Evolutionary conservation across 2,113 vertebrate species (phyloP).

Genomic region (Colistium nudipinnis): DNA sequence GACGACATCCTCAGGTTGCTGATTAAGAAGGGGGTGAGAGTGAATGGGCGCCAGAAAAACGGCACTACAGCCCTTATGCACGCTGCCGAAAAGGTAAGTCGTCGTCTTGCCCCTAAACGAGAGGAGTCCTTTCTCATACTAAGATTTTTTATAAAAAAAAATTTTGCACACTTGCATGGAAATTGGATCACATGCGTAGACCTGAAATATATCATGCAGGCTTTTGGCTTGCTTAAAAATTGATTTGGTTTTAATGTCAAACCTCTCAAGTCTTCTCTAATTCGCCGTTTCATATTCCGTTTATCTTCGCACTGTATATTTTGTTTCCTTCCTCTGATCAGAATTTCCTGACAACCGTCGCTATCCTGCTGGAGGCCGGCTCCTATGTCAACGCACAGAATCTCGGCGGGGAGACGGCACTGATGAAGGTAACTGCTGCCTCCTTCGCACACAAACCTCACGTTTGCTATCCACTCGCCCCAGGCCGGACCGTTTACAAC

Average conservation of each 20-base stretch:
- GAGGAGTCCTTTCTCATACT: too few relatives aligned
- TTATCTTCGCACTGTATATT: neutral
- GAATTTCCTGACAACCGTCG: slow-evolving; percentile 95
- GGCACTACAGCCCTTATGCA: slow-evolving; percentile 96
- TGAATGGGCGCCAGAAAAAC: slow-evolving; percentile 92
- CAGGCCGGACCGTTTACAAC: neutral
- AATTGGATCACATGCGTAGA: too few relatives aligned
- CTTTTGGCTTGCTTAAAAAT: too few relatives aligned
- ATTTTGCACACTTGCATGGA: too few relatives aligned
- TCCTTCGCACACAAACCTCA: neutral
- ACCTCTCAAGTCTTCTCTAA: too few relatives aligned
- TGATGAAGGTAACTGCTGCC: slow-evolving; percentile 89
- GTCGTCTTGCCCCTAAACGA: neutral
- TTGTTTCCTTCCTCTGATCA: slow-evolving; percentile 55
- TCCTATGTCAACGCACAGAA: slow-evolving; percentile 92
- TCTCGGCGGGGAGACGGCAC: slow-evolving; percentile 89
- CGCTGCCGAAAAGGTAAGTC: slow-evolving; percentile 92
- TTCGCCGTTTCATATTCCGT: neutral
- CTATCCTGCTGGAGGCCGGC: slow-evolving; percentile 94
- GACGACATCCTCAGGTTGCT: slow-evolving; percentile 93
- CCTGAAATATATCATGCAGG: too few relatives aligned
- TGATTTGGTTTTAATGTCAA: too few relatives aligned
- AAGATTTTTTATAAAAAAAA: neutral
- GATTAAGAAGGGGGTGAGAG: slow-evolving; percentile 92
- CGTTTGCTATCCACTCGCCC: neutral